Conservation (phyloP, 2,113 vertebrate genomes). For the Balaenoptera acutorostrata region DNA sequence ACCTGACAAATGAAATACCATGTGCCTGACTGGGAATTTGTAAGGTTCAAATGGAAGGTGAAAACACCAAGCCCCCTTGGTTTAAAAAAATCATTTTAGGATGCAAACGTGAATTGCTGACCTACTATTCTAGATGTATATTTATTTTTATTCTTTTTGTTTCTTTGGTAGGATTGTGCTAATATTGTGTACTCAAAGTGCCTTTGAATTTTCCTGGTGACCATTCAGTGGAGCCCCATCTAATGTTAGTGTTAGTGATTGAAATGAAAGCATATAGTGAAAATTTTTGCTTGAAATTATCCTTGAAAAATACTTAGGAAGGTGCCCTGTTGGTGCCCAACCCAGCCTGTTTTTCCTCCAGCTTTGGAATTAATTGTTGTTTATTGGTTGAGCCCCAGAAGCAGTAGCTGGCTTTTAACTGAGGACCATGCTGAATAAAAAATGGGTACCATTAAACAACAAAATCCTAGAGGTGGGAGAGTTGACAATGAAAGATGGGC, state of each 20-base stretch:
- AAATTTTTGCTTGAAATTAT: neutral
- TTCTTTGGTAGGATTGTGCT: neutral
- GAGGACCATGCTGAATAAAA: neutral
- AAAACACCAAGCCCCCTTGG: neutral
- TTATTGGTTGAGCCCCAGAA: neutral
- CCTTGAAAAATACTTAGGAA: neutral
- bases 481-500: neutral
- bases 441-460: neutral
- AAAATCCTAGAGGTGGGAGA: neutral
- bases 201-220: neutral
- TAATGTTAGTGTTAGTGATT: neutral
- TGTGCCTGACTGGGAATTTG: neutral
- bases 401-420: neutral
- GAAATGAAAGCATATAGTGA: neutral
- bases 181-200: neutral
- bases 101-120: neutral
- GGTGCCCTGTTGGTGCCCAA: neutral
- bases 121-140: neutral
- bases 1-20: neutral
- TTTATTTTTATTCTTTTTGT: neutral
- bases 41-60: neutral
- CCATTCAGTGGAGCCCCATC: neutral
- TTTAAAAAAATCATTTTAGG: neutral
- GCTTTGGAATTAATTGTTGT: neutral
- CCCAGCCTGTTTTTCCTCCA: neutral